These are phyloP conservation scores for Phenacoccus solenopsis DNA, from an alignment of 1,140 invertebrate species.

Conservation along the genomic window DNA sequence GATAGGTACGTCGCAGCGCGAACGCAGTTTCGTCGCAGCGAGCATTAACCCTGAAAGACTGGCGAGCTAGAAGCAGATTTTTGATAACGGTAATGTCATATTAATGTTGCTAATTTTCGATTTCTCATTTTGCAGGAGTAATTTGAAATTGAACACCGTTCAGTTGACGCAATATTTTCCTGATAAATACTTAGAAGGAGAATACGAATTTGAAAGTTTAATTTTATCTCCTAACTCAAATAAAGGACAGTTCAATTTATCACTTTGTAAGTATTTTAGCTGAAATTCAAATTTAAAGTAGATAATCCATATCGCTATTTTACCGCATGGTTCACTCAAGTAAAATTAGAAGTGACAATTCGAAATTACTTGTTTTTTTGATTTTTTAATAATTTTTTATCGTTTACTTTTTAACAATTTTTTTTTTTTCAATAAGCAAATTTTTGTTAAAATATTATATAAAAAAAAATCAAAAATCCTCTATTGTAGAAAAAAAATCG, in stretches of 20 bases:
- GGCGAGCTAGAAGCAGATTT: background rate
- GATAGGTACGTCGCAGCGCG: background rate
- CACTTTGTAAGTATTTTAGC: slow-evolving; percentile 48
- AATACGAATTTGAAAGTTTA: slow-evolving; percentile 49
- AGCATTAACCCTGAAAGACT: background rate
- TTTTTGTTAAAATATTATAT: no score
- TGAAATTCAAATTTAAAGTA: no score
- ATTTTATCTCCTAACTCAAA: slow-evolving; percentile 44
- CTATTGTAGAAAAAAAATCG: no score
- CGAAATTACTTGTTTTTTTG: no score
- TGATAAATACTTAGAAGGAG: slow-evolving; percentile 54
- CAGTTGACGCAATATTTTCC: slow-evolving; percentile 68
- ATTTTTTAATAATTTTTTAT: no score
- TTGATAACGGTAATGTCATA: background rate
- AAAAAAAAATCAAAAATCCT: no score
- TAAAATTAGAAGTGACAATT: no score
- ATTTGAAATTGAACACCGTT: slow-evolving; percentile 44
- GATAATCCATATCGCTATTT: no score
- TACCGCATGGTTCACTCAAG: no score
- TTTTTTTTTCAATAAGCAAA: no score
- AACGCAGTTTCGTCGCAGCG: background rate
- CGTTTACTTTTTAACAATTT: no score
- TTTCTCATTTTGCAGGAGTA: slow-evolving; percentile 42
- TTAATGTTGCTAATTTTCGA: no score
- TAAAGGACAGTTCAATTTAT: slow-evolving; percentile 55